Evolutionary conservation across 1,140 invertebrate species (phyloP), one percentile per base, ranked within the genome.

Genomic region (Harlomillsia oculata): DNA sequence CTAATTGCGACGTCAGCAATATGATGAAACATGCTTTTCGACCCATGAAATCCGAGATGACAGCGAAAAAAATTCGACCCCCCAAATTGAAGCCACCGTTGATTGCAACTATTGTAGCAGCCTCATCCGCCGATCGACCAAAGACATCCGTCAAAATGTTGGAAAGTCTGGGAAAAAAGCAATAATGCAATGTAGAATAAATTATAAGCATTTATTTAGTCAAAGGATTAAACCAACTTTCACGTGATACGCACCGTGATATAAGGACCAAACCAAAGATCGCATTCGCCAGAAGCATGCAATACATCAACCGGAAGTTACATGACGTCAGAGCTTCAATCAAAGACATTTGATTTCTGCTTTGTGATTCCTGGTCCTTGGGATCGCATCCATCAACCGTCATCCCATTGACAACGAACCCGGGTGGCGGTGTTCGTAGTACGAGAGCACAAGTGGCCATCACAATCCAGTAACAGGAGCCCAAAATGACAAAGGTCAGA

Each of bases 131-230:
- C 18, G n/a, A 43, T 28, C 58, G 37, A 0, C 28, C 41, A 36
- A 61, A 64, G 1, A 64, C 39, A 37, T 64, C 58, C 13, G 55
- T 58, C 3, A 59, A 49, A 41, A 64, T 64, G 30, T 64, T 64
- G 0, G 62, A 58, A 8, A 64, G 29, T 26, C 56, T 30, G n/a
- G 41, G 26, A 25, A 44, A 34, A 34, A 34, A 34, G n/a, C 8
- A 9, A 34, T 34, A 9, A 8, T 8, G 32, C 8, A 34, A n/a
- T 9, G n/a, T 34, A 34, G 32, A 34, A 34, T 34, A 34, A n/a
- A 34, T 9, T 34, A 9, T 8, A 34, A 34, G n/a, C 32, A 9
- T 8, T 9, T 9, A 8, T 34, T 9, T n/a, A 34, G 8, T 9
- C 32, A 34, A n/a, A 34, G n/a, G n/a, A 34, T 34, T 34, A 34